These are phyloP conservation scores for Entelurus aequoreus DNA, from an alignment of 2,113 vertebrate genomes.

Conservation along the genomic window DNA sequence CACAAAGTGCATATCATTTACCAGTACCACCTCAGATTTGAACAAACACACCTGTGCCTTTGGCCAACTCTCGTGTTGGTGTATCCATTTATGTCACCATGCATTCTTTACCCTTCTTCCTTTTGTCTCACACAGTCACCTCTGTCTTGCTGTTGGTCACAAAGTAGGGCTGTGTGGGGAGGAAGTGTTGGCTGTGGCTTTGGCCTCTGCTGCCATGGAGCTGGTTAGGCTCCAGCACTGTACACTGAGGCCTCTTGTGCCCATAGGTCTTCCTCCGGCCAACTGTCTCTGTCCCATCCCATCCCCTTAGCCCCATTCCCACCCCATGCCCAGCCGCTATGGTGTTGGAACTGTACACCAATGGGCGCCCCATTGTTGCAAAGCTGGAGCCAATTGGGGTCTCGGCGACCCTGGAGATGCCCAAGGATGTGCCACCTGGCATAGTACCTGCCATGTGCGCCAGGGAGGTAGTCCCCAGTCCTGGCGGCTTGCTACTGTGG, in stretches of 20 bases:
- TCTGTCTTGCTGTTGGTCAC: constrained; percentile 99
- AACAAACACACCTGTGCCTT: constrained; percentile 40
- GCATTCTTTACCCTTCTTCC: constrained; percentile 28
- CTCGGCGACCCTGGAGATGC: constrained; percentile 54
- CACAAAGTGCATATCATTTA: constrained; percentile 21
- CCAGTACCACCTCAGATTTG: constrained; percentile 32
- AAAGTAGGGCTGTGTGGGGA: constrained; percentile 94
- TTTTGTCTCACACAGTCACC: constrained; percentile 90
- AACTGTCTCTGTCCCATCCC: constrained; percentile 88
- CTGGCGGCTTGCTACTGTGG: constrained; percentile 63
- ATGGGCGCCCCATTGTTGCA: constrained; percentile 73
- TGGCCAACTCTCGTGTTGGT: constrained; percentile 29
- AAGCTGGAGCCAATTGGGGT: constrained; percentile 49
- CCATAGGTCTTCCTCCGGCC: constrained; percentile 84
- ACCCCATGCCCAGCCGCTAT: constrained; percentile 57
- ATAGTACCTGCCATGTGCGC: constrained; percentile 64
- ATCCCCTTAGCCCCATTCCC: constrained; percentile 76
- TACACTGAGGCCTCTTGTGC: constrained; percentile 82
- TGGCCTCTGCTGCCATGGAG: constrained; percentile 77
- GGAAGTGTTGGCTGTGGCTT: constrained; percentile 83
- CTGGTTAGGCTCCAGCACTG: constrained; percentile 81
- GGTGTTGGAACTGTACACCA: constrained; percentile 87
- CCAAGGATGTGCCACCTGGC: constrained; percentile 59
- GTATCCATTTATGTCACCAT: constrained; percentile 33
- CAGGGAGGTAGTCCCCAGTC: constrained; percentile 54